A percentile compares a stretch with the other conserved stretches of the same genome.
These are phyloP conservation scores for Ligdia adustata DNA, from an alignment of 2,888 invertebrate genomes.

Conservation along the genomic window DNA sequence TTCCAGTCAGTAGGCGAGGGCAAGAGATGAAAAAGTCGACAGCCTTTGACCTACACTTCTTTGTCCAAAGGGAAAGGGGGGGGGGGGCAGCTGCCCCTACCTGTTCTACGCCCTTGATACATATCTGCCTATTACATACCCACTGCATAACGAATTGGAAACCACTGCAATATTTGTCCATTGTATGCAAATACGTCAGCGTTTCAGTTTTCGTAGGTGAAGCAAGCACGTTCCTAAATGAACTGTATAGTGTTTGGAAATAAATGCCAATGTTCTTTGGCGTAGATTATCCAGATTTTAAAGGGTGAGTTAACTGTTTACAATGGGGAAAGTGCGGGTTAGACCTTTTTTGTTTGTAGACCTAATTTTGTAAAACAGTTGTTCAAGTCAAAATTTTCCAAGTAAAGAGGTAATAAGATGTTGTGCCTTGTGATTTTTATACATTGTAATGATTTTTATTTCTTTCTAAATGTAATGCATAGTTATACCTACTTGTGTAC, in stretches of 20 bases:
- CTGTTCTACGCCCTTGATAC: too few species aligned
- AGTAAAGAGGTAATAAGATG: too few species aligned
- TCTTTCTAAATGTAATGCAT: too few species aligned
- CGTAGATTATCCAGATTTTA: background rate
- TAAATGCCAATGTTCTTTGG: conserved; percentile 2
- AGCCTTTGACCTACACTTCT: too few species aligned
- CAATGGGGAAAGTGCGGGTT: conserved; percentile 13
- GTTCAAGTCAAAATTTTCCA: background rate
- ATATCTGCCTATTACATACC: too few species aligned
- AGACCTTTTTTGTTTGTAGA: conserved; percentile 6
- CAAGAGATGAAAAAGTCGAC: too few species aligned
- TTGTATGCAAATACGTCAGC: conserved; percentile 21
- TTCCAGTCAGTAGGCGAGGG: too few species aligned
- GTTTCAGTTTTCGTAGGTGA: conserved; percentile 15
- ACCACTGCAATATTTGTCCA: conserved; percentile 7
- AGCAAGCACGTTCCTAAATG: background rate
- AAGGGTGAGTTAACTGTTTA: conserved; percentile 4
- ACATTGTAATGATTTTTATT: too few species aligned
- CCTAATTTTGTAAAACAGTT: background rate
- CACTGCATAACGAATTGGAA: conserved; percentile 5
- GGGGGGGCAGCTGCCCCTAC: too few species aligned
- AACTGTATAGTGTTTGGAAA: background rate
- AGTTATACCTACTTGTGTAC: too few species aligned
- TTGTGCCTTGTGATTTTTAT: too few species aligned
- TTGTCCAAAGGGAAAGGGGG: too few species aligned